Evolutionary conservation across 2,888 invertebrate species (phyloP).

Genomic region (Agrenia bidenticulata): DNA sequence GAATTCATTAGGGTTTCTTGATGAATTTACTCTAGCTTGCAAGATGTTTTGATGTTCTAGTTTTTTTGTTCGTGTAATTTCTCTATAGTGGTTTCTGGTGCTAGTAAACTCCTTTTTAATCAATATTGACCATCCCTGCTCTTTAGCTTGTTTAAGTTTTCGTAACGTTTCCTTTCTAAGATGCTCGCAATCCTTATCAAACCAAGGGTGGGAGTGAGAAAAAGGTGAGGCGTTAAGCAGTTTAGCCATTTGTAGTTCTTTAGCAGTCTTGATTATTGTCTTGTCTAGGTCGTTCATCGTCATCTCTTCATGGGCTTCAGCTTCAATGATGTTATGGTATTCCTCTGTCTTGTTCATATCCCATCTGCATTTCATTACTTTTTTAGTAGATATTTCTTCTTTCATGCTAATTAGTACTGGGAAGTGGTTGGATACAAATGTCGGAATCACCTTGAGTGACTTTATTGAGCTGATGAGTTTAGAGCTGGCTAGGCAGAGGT

Average conservation of each 20-base stretch:
- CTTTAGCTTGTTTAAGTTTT: no score
- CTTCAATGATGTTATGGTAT: not conserved
- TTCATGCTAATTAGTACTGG: not conserved
- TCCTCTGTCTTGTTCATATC: not conserved
- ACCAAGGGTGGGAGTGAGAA: not conserved
- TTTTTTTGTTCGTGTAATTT: not conserved
- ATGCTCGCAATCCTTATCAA: not conserved
- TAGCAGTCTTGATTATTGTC: not conserved
- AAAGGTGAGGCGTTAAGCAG: not conserved
- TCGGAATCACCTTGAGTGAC: not conserved
- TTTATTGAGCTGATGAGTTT: not conserved
- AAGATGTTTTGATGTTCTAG: not conserved
- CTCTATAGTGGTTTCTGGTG: not conserved
- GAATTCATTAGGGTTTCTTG: not conserved
- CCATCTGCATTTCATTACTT: not conserved
- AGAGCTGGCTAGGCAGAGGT: not conserved
- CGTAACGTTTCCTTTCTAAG: not conserved
- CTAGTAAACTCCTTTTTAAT: not conserved
- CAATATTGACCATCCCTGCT: no score
- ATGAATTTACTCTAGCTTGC: not conserved
- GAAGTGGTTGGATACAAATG: not conserved
- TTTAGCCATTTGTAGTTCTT: not conserved
- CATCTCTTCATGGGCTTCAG: not conserved
- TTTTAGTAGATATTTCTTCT: not conserved
- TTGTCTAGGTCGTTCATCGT: not conserved